Base-by-base conservation (phyloP, 2,888 invertebrate genomes). In the Hyposoter dolosus region DNA sequence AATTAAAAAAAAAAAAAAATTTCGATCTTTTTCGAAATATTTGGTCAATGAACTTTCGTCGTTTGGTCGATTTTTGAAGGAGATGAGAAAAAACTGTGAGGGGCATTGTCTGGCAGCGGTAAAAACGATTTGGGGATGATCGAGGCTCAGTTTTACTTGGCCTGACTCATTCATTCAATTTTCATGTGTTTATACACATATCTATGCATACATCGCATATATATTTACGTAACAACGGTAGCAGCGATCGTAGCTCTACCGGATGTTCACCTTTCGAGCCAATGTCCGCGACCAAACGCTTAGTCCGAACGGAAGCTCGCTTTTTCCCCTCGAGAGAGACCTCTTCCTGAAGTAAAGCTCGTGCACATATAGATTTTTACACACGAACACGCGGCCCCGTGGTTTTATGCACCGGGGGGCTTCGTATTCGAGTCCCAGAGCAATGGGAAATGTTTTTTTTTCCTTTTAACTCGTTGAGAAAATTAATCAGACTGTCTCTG, bases 231-330 rank as follows among this genome's bases (percentile, higher is more conserved):
- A 63, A 35, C 17, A 66, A 53, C 23, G 47, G 65, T 71, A 19
- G 80, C 66, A 56, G 83, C 80, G 83, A 83, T 83, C 83, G n/a
- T 65, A 81, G 75, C 43, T 66, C 85, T 83, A 82, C 86, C 87
- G 87, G 87, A 87, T 87, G 87, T 85, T 80, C 81, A 85, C 86
- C 87, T 84, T 81, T 74, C 84, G 72, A 87, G 84, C 87, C 87
- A 85, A 87, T 85, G 85, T 85, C 83, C 87, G 83, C 76, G 82
- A 69, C 77, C 40, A 79, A 86, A 85, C 83, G 76, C 82, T 83
- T 79, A 71, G 82, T 84, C 82, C 79, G 53, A 87, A 86, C 87
- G 87, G 87, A 87, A 86, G 86, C 80, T 79, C 80, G 56, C 74
- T 71, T 71, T 50, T 76, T 63, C 47, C 35, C 71, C 77, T 68